A percentile compares a stretch with the other conserved stretches of the same genome.
phyloP scores from a whole-genome alignment of 2,797 vertebrate genomes.

The Falco cherrug region DNA sequence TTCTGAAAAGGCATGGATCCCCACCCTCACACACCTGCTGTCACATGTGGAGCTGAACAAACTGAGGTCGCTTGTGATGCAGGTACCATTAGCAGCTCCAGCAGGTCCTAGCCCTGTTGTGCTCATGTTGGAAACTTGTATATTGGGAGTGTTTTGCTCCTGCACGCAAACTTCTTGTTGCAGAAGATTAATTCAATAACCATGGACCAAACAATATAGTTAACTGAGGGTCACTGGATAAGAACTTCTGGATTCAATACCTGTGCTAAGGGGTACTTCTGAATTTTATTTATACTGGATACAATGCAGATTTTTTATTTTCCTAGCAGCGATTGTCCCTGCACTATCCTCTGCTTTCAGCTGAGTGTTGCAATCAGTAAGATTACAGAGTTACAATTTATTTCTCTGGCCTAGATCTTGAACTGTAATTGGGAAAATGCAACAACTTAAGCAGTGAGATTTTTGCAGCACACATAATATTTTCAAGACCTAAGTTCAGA shows the following conservation, averaged over 20 bases:
- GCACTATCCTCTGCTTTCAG: background rate
- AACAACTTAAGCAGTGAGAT: background rate
- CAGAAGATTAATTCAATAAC: background rate
- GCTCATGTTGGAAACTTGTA: background rate
- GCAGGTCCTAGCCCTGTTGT: background rate
- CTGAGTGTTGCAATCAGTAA: background rate
- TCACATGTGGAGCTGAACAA: background rate
- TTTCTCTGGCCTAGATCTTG: background rate
- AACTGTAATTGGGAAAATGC: background rate
- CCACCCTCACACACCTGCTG: background rate
- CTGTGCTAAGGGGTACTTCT: background rate
- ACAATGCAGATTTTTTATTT: background rate
- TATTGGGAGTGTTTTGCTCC: background rate
- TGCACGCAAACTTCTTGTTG: background rate
- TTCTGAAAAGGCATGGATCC: background rate
- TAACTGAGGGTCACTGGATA: background rate
- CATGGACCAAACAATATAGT: background rate
- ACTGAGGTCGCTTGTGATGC: background rate
- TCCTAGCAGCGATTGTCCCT: background rate
- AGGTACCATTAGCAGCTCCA: background rate
- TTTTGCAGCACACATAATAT: background rate
- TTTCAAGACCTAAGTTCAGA: background rate
- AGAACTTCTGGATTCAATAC: background rate
- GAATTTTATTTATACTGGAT: background rate
- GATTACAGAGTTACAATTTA: background rate